Evolutionary conservation across 2,113 vertebrate genomes (phyloP), one percentile per base, ranked within the genome.

Genomic region (Phrynosoma blainvillii): DNA sequence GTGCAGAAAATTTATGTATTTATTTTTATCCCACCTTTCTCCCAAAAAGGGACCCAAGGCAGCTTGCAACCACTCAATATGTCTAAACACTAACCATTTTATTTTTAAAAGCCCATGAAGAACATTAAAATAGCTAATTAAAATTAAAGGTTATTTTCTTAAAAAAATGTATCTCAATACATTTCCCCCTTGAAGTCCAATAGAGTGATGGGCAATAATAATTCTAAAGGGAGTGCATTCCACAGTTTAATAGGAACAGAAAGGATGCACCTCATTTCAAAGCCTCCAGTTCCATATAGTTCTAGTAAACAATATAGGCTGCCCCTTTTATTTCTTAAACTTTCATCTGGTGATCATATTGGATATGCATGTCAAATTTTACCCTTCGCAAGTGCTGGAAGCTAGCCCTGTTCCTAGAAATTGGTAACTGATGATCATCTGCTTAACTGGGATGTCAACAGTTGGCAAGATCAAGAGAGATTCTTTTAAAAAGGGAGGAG

Each of bases 271-370:
- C 25, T 13, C 9, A 8, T 85, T 85, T 47, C 30, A 68, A 70
- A 52, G 47, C 36, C 30, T 66, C 12, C 62, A 25, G 4, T 82
- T 25, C 40, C 14, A 14, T 20, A 68, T 42, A 27, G 9, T 70
- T 71, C 42, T 8, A 10, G 14, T 16, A 30, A 56, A 36, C 7
- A 7, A 14, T 42, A 62, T 54, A 21, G 25, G 30, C 47, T 5
- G 25, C 27, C 3, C 77, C 65, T 3, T 42, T 68, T 30, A 56
- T 54, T 86, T 68, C 62, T 54, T 27, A 21, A 23, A 7, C 11
- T 70, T 80, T 52, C 77, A 79, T 87, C 65, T 79, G 85, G 85
- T 62, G 71, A 80, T 79, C 77, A 40, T 27, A 87, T 70, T 79
- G 32, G 32, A 70, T 68, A 27, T 70, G 77, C 47, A 71, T 71